Evolutionary conservation across 1,140 invertebrate species (phyloP).

Genomic region (Sitobion miscanthi): DNA sequence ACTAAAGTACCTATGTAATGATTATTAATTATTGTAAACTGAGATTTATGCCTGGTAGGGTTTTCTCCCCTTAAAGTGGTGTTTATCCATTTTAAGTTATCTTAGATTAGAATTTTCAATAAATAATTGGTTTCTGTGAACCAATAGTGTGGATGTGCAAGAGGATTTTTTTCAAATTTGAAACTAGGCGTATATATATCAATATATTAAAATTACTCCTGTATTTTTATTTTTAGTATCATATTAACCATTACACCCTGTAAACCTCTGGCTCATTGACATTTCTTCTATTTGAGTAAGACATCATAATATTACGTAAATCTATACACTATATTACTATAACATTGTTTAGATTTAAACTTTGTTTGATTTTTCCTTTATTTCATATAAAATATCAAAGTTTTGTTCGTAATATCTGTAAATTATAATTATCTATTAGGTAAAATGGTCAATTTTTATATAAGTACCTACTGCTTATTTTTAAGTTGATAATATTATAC

Average conservation of each 20-base stretch:
- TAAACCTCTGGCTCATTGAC: background rate
- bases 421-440: background rate
- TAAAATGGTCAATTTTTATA: background rate
- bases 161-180: background rate
- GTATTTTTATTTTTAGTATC: background rate
- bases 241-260: background rate
- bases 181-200: background rate
- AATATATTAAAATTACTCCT: background rate
- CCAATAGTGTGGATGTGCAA: background rate
- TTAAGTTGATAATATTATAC: background rate
- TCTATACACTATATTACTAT: background rate
- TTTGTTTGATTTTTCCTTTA: background rate
- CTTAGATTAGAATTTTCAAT: background rate
- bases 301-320: background rate
- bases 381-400: too few species aligned
- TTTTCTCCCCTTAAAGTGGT: background rate
- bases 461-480: background rate
- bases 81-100: background rate
- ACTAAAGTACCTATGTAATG: background rate
- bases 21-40: background rate
- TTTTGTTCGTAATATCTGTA: background rate
- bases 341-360: background rate
- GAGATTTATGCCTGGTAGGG: background rate
- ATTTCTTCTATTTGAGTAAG: background rate
- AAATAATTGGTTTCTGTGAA: background rate